phyloP scores from a whole-genome alignment of 2,888 invertebrate genomes.

The Cerastoderma edule region DNA sequence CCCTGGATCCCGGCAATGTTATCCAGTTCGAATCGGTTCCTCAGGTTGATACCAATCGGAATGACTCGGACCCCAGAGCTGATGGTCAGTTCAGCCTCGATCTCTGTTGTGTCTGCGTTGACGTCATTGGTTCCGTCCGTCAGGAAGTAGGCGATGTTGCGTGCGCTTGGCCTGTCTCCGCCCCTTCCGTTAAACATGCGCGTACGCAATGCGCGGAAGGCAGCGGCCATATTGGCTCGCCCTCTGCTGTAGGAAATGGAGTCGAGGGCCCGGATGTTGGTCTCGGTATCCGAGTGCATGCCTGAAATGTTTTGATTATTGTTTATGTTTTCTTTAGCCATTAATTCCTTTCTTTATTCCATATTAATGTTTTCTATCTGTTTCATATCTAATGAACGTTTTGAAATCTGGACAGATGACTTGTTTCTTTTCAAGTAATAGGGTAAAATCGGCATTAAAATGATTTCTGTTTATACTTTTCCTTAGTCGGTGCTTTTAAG shows the following conservation, averaged over 20 bases:
- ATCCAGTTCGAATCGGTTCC: conserved; percentile 72
- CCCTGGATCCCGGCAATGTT: conserved; percentile 74
- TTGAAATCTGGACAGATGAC: too few species aligned
- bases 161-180: conserved; percentile 74
- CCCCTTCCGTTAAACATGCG: conserved; percentile 72
- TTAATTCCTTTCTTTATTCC: too few species aligned
- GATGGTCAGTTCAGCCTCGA: conserved; percentile 77
- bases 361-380: too few species aligned
- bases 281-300: conserved; percentile 66
- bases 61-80: conserved; percentile 76
- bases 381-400: too few species aligned
- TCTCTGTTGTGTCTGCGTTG: conserved; percentile 71
- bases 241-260: conserved; percentile 74
- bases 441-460: too few species aligned
- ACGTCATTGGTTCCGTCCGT: conserved; percentile 79
- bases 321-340: too few species aligned
- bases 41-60: conserved; percentile 75
- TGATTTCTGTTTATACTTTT: too few species aligned
- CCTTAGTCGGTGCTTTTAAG: too few species aligned
- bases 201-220: conserved; percentile 68
- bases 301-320: too few species aligned
- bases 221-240: conserved; percentile 78
- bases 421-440: too few species aligned
- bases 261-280: conserved; percentile 69
- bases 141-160: conserved; percentile 78